Evolutionary conservation across 2,113 vertebrate species (phyloP).

Genomic region (Neolamprologus kungweensis): DNA sequence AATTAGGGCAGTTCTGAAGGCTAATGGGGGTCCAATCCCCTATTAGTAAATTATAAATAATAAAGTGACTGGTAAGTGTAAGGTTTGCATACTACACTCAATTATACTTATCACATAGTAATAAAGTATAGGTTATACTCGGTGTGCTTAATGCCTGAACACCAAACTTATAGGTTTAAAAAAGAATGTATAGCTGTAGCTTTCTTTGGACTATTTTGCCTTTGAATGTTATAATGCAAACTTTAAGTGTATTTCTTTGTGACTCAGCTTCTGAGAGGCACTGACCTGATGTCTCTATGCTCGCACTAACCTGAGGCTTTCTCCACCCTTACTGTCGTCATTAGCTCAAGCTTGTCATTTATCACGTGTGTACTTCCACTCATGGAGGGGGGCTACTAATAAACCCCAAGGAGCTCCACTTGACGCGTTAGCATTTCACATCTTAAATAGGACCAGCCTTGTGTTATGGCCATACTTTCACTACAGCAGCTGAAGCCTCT

Average conservation of each 20-base stretch:
- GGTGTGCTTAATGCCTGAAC: neutral
- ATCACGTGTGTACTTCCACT: constrained; percentile 14
- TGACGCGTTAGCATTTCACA: neutral
- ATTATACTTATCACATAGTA: neutral
- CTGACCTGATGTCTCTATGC: constrained; percentile 17
- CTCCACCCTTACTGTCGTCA: constrained; percentile 35
- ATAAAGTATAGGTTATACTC: neutral
- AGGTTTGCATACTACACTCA: neutral
- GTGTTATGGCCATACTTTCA: neutral
- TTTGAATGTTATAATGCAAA: neutral
- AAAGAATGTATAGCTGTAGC: neutral
- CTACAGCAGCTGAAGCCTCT: constrained; percentile 1
- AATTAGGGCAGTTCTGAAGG: neutral
- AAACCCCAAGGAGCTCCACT: constrained; percentile 10
- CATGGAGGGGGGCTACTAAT: neutral
- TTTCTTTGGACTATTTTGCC: neutral
- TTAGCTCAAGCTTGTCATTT: constrained; percentile 46
- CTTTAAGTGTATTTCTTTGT: neutral
- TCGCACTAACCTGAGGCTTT: constrained; percentile 21
- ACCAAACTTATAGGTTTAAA: neutral
- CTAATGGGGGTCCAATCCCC: neutral
- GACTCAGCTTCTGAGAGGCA: neutral
- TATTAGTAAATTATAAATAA: neutral
- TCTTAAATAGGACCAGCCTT: neutral
- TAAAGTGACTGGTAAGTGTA: neutral